These are phyloP conservation scores for Aythya baeri DNA, from an alignment of 2,113 vertebrate species.

Conservation along the genomic window DNA sequence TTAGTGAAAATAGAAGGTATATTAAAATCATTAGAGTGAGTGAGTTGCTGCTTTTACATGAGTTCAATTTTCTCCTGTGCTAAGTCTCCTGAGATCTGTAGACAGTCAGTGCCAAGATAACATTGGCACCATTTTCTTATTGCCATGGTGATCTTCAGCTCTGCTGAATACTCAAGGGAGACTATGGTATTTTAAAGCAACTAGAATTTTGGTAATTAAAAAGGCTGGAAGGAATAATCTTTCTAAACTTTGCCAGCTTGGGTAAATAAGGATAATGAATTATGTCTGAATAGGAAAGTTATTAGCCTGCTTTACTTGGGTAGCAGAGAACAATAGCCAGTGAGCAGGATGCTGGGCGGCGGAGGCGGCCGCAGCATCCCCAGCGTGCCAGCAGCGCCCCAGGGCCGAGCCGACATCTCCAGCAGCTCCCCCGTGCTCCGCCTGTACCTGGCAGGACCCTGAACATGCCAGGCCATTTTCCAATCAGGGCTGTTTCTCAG, in stretches of 20 bases:
- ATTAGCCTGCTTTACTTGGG: neutral
- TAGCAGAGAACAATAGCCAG: no score
- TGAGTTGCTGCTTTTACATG: slow-evolving; percentile 52
- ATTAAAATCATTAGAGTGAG: slow-evolving; percentile 38
- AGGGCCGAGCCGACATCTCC: no score
- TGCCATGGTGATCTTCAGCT: slow-evolving; percentile 82
- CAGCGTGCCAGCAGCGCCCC: neutral
- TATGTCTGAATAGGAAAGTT: slow-evolving; percentile 40
- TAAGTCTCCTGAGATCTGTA: slow-evolving; percentile 72
- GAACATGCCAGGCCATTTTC: neutral
- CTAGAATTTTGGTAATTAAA: slow-evolving; percentile 82
- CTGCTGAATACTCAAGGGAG: slow-evolving; percentile 76
- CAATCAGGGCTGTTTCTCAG: neutral
- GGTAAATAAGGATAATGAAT: slow-evolving; percentile 71
- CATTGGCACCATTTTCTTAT: slow-evolving; percentile 80
- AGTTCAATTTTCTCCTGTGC: slow-evolving; percentile 71
- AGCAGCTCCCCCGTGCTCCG: no score
- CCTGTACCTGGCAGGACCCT: no score
- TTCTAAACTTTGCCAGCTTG: slow-evolving; percentile 66
- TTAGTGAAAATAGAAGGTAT: slow-evolving; percentile 70
- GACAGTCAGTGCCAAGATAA: slow-evolving; percentile 69
- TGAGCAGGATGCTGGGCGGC: no score
- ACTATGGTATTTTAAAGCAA: slow-evolving; percentile 78
- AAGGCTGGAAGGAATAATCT: slow-evolving; percentile 75
- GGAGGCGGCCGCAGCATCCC: no score